Evolutionary conservation across 2,113 vertebrate species (phyloP), one percentile per base, ranked within the genome.

Genomic region (Barbus barbus): DNA sequence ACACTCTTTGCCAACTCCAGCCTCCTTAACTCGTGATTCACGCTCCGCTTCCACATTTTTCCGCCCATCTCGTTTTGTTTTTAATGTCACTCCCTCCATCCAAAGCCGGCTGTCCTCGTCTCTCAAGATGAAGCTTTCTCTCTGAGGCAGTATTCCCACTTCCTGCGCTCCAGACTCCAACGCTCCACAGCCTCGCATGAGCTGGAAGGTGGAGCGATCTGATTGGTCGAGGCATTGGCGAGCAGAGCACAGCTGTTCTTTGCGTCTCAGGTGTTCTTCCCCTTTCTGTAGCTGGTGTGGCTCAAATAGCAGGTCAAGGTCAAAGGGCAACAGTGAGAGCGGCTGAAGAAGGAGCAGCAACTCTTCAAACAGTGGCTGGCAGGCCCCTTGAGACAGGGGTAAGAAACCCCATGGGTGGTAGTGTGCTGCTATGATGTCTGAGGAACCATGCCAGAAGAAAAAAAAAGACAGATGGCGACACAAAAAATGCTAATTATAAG

Each of bases 311-410:
- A 98, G 92, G 92, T 99, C 97, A 12, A 99, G 94, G 93, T 96
- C 95, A 83, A 99, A 99, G 84, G 98, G 98, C 71, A 99, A 94
- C 81, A 99, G 94, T 0, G 97, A 97, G 61, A 99, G 94, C 0
- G 98, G 98, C 91, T 99, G 98, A 3, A 99, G 95, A 48, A 99
- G 92, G 69, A 99, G 95, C 81, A 99, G 95, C 4, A 99, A 94
- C 92, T 99, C 97, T 89, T 98, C 95, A 0, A 97, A 96, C 65
- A 98, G 95, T 0, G 95, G 91, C 51, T 95, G 96, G 86, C 98
- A 98, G 3, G 94, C 92, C 0, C 95, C 94, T 13, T 96, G 96
- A 0, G 97, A 95, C 63, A 98, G 94, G 6, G 95, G 94, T 60
- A 99, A 92, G 94, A 99, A 96, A 80, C 97, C 97, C 92, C 95